A percentile compares a stretch with the other conserved stretches of the same genome.
These are phyloP conservation scores for Leptinotarsa undecemlineata DNA, from an alignment of 1,140 invertebrate species.

Conservation along the genomic window DNA sequence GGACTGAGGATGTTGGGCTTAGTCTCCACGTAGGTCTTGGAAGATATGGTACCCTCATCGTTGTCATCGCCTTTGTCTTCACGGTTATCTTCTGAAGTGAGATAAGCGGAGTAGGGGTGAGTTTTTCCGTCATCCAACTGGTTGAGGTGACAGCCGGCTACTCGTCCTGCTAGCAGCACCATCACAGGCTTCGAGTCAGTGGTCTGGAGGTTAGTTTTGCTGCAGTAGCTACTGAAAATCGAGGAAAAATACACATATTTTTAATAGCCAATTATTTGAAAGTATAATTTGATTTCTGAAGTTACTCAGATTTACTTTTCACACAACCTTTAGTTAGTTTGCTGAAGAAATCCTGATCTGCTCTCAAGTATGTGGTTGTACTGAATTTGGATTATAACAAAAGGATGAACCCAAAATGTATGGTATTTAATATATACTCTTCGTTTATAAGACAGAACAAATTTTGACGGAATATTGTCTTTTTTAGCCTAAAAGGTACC, in stretches of 20 bases:
- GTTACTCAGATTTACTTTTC: no score
- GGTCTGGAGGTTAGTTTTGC: conserved; percentile 22
- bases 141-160: conserved; percentile 21
- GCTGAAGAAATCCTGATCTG: no score
- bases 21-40: conserved; percentile 7
- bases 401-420: no score
- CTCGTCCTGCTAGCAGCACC: conserved; percentile 32
- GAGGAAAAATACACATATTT: not conserved
- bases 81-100: not conserved
- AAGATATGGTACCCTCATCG: not conserved
- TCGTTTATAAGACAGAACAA: no score
- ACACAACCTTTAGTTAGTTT: no score
- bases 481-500: no score
- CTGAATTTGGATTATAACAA: no score
- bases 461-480: no score
- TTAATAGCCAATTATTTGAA: not conserved
- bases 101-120: not conserved
- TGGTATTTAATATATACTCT: no score
- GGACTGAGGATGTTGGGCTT: conserved; percentile 21
- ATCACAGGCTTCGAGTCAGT: conserved; percentile 30
- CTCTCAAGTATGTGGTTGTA: no score
- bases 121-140: not conserved
- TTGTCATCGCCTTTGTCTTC: not conserved
- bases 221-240: conserved; percentile 3
- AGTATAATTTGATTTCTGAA: not conserved